Percentiles rank a stretch among this genome's conserved stretches.
phyloP scores from a whole-genome alignment of 2,113 vertebrate species.

The Periophthalmodon schlosseri region DNA sequence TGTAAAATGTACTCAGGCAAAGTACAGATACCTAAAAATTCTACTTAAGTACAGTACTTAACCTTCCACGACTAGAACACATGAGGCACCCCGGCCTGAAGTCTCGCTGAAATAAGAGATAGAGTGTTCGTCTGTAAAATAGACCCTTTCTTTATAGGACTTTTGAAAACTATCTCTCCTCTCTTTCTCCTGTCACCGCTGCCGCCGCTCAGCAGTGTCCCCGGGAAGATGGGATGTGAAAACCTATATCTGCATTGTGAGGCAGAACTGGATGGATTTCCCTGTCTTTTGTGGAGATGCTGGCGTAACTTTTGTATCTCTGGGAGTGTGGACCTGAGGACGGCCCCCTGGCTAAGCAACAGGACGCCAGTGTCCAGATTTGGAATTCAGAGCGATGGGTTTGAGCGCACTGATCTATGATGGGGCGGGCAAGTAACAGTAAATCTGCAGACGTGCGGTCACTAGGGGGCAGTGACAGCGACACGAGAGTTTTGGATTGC shows the following conservation, averaged over 20 bases:
- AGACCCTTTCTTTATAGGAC: neutral
- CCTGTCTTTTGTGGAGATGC: neutral
- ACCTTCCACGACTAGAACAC: neutral
- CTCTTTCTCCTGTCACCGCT: neutral
- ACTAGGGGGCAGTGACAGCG: neutral
- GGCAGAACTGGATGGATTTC: neutral
- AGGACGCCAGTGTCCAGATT: neutral
- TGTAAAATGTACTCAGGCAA: too few relatives aligned
- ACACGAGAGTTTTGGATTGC: neutral
- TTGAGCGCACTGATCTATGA: neutral
- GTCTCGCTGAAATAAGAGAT: neutral
- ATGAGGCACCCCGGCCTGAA: neutral
- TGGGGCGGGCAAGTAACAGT: neutral
- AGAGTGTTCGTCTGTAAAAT: neutral
- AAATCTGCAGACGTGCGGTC: neutral
- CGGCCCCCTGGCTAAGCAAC: neutral
- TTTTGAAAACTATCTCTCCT: neutral
- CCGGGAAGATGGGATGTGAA: neutral
- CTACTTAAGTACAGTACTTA: too few relatives aligned
- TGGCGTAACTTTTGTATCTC: neutral
- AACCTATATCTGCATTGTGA: slow-evolving; percentile 1
- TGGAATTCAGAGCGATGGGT: neutral
- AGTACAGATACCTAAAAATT: too few relatives aligned
- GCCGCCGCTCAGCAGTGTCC: neutral
- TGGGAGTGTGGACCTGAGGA: neutral